phyloP scores from a whole-genome alignment of 2,113 vertebrate species.

The Anhinga rufa region DNA sequence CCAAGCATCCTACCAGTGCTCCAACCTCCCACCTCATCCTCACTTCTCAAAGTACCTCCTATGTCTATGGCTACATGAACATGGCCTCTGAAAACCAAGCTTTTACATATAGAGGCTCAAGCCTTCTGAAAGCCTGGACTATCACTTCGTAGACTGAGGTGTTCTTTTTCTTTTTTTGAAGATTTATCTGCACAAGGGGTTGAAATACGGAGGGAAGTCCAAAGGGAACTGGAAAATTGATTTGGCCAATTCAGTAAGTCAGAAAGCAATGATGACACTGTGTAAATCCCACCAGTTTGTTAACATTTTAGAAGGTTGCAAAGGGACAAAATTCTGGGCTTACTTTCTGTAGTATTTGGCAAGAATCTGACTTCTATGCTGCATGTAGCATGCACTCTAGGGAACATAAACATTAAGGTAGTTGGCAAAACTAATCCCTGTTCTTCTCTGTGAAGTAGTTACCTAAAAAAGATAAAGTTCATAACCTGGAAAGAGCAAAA shows the following conservation, averaged over 20 bases:
- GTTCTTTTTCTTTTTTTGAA: background rate
- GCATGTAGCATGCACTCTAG: fast-evolving
- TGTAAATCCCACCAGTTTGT: background rate
- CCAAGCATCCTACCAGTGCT: background rate
- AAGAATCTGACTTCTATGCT: background rate
- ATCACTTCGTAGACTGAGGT: background rate
- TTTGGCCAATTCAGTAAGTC: background rate
- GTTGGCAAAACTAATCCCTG: background rate
- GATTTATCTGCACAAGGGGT: background rate
- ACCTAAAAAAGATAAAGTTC: background rate
- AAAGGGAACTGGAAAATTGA: background rate
- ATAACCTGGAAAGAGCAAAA: background rate
- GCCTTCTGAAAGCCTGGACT: background rate
- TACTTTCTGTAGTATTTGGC: background rate
- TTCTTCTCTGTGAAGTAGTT: background rate
- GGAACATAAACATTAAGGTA: background rate
- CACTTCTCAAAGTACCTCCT: background rate
- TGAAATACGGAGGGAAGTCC: background rate
- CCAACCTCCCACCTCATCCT: background rate
- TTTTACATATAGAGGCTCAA: background rate
- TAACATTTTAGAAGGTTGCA: background rate
- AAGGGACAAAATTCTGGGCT: background rate
- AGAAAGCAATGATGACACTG: background rate
- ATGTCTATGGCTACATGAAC: background rate
- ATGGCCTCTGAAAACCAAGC: background rate